Base-by-base conservation (phyloP, 2,797 vertebrate genomes). In the Lepilemur ruficaudatus region DNA sequence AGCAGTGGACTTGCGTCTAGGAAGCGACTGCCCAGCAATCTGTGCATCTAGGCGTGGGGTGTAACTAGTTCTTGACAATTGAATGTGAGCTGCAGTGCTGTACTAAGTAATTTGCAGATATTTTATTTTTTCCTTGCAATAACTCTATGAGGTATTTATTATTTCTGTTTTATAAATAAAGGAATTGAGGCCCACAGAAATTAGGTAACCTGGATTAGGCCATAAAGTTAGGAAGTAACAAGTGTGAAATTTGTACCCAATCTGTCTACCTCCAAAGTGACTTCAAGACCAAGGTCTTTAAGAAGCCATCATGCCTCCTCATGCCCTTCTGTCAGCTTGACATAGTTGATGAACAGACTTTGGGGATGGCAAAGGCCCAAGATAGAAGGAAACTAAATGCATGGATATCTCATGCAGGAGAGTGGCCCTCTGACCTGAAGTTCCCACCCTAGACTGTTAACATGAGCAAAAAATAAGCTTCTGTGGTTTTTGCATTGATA, bases 101-200 rank as follows among this genome's bases (percentile, higher is more conserved):
- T 30, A 35, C n/a, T 32, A 63, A 95, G 57, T 67, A 82, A 73
- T 35, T 63, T 86, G 30, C 52, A 93, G 61, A 59, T 69, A 43
- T 55, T 94, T 93, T 73, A 76, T 88, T 88, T 94, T 95, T 79
- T 80, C 79, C 67, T 91, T 93, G 13, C 28, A 75, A 43, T 84
- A 72, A 78, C 43, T 38, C 25, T 84, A 22, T 35, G n/a, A 57
- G 12, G 11, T 48, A 57, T 20, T 73, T 72, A 41, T 41, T 75
- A 38, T 38, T 63, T 89, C 43, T 41, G 61, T 89, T 94, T 70
- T 70, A 80, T 14, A 84, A 75, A 75, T 57, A 23, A 91, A 30
- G 35, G 85, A 59, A 67, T 65, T 32, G 73, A 84, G 50, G 20
- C 18, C 32, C 32, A 84, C 25, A 93, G 63, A 87, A 89, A 80